phyloP scores from a whole-genome alignment of 2,888 invertebrate genomes.

The Lasiommata megera region DNA sequence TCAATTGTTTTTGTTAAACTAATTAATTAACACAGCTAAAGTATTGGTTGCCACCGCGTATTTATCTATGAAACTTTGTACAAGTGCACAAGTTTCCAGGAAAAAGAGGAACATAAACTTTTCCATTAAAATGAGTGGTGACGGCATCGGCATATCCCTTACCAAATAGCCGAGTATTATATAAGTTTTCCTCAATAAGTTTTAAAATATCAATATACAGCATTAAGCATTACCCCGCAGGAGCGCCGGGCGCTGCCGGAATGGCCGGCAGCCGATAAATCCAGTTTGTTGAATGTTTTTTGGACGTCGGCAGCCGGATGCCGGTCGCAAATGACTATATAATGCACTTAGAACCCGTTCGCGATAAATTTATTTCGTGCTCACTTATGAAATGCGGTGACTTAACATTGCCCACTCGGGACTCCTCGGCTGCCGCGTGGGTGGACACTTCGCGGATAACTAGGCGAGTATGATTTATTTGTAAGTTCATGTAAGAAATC shows the following conservation, averaged over 20 bases:
- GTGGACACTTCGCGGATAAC: neutral
- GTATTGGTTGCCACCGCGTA: too few relatives aligned
- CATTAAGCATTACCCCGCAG: slow-evolving; percentile 5
- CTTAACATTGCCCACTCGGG: slow-evolving; percentile 2
- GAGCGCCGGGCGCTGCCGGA: slow-evolving; percentile 18
- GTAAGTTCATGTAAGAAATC: neutral
- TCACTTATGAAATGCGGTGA: slow-evolving; percentile 6
- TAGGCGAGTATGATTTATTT: neutral
- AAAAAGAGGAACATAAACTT: too few relatives aligned
- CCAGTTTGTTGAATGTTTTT: slow-evolving; percentile 46
- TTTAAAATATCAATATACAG: slow-evolving; percentile 1
- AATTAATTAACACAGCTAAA: too few relatives aligned
- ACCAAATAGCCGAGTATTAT: too few relatives aligned
- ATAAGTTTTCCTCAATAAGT: neutral
- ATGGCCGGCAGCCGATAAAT: slow-evolving; percentile 40
- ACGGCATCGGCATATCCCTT: too few relatives aligned
- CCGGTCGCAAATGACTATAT: slow-evolving; percentile 47
- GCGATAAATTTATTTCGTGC: slow-evolving; percentile 22
- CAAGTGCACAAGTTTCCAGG: too few relatives aligned
- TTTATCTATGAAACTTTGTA: too few relatives aligned
- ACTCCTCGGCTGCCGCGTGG: neutral
- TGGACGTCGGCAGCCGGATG: slow-evolving; percentile 36
- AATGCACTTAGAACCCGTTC: slow-evolving; percentile 40
- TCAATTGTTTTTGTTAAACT: too few relatives aligned
- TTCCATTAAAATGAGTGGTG: too few relatives aligned